Evolutionary conservation across 2,113 vertebrate genomes (phyloP).

Genomic region (Chlorodrepanis virens): DNA sequence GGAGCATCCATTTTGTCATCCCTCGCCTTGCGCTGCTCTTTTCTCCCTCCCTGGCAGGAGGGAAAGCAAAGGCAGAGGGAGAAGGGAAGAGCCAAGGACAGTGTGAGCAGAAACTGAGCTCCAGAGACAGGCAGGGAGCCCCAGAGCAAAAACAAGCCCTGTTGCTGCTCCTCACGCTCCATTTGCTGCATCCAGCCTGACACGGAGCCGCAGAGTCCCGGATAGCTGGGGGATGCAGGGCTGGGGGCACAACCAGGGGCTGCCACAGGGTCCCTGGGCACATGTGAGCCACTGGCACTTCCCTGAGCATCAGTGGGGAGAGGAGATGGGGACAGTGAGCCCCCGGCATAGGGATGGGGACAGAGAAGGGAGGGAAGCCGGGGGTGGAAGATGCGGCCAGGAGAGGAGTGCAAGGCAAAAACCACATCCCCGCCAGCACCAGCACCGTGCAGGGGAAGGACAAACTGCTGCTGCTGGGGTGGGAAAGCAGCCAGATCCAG

Average conservation of each 20-base stretch:
- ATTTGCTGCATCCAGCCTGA: not conserved
- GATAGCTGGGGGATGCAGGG: not conserved
- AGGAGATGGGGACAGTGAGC: not conserved
- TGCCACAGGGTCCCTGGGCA: rapidly evolving
- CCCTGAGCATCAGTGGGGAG: rapidly evolving
- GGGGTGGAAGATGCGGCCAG: not conserved
- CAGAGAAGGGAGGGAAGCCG: not conserved
- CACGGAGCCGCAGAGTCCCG: rapidly evolving
- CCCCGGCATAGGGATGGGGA: not conserved
- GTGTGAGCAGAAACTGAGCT: not conserved
- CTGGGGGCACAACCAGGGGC: not conserved
- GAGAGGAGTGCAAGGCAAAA: not conserved
- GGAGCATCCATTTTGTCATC: not conserved
- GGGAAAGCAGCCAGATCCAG: not conserved
- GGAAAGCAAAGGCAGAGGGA: not conserved
- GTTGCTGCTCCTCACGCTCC: not conserved
- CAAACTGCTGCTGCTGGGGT: rapidly evolving
- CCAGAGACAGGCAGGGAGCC: not conserved
- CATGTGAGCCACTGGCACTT: rapidly evolving
- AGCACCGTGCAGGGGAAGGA: rapidly evolving
- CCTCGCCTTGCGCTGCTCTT: not conserved
- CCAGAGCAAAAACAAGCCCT: not conserved
- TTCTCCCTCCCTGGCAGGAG: not conserved
- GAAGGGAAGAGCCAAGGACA: not conserved
- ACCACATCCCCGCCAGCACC: rapidly evolving